Percentiles rank a stretch among this genome's conserved stretches.
Evolutionary conservation across 2,797 vertebrate genomes (phyloP).

Genomic region (Naso thynnoides): DNA sequence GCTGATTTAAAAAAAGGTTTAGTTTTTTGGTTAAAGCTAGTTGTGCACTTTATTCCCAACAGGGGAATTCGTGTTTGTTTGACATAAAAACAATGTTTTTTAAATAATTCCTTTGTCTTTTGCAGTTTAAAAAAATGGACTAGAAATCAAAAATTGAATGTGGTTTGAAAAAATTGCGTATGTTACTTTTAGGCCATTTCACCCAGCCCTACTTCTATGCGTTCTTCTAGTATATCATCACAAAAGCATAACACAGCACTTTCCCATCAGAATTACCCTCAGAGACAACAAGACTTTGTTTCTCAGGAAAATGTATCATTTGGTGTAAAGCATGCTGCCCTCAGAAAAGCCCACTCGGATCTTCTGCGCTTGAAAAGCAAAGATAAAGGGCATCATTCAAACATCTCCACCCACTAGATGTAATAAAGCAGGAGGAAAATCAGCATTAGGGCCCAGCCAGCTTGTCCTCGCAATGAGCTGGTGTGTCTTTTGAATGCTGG

Average conservation of each 20-base stretch:
- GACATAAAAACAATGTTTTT: no score
- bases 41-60: no score
- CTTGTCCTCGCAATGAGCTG: conserved; percentile 41
- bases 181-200: no score
- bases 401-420: conserved; percentile 55
- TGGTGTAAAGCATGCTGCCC: conserved; percentile 35
- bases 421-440: conserved; percentile 50
- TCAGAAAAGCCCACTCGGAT: conserved; percentile 51
- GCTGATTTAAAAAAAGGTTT: no score
- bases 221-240: no score
- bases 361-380: conserved; percentile 26
- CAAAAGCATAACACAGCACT: conserved; percentile 4
- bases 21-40: no score
- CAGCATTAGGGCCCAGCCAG: conserved; percentile 29
- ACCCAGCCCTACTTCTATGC: no score
- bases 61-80: no score
- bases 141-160: no score
- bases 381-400: conserved; percentile 70
- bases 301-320: conserved; percentile 49
- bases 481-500: conserved; percentile 62
- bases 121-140: no score
- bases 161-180: no score
- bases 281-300: conserved; percentile 56
- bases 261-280: conserved; percentile 32
- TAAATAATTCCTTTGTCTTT: no score